Base-by-base conservation (phyloP, 2,888 invertebrate species). In the Hydropsyche betteni region DNA sequence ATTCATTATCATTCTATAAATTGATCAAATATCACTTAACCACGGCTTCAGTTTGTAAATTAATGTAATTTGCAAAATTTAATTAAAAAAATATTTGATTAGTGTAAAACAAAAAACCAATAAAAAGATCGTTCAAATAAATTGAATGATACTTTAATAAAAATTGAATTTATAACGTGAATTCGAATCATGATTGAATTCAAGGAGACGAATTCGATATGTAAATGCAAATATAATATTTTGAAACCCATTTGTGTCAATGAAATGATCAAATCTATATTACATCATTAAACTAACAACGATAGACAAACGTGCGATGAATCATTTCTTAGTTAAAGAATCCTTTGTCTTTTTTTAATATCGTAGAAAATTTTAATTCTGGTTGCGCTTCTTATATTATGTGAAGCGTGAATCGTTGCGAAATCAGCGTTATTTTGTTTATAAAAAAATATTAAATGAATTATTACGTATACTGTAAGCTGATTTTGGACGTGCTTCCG, bases 401-500 rank as follows among this genome's bases (percentile, higher is more conserved):
- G 7, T 36, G 34, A 34, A 64, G 64, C 64, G 36, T 64, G 64
- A 64, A 36, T 34, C 34, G 12, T 24, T 12, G 12, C 64, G 34
- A 64, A 64, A 64, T 64, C 64, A 36, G 12, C 24, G 8, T 12
- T 64, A 55, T 64, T 36, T 64, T 12, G 12, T 8, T 8, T 34
- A 58, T 8, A 34, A 64, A 64, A 64, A 64, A 64, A 64, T 61
- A 36, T 33, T 24, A 64, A 55, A n/a, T 16, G 55, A 64, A 64
- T 61, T 10, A 10, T 16, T 36, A 4, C 33, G 24, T 64, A 33
- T 36, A 24, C 33, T 61, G 24, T 33, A 61, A 24, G 64, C 64
- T 36, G 34, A 64, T 64, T 64, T 33, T 61, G 24, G 33, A 24
- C 16, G 61, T 24, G 61, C 16, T 61, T 61, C 61, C 61, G 16